Conservation (phyloP, 2,797 vertebrate genomes). For the Salarias fasciatus region DNA sequence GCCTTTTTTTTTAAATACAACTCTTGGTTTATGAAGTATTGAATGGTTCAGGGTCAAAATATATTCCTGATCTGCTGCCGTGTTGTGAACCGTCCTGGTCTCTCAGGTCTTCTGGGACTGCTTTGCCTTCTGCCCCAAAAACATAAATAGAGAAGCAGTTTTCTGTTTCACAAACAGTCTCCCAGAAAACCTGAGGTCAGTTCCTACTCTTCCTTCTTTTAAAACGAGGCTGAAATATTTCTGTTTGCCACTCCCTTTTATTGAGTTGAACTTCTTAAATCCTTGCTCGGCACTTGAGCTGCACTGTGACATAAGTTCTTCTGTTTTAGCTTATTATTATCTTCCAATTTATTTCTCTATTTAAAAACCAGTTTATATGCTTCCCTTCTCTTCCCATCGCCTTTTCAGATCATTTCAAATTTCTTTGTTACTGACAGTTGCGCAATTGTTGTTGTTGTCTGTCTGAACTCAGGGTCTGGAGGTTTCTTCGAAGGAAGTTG, state of each 20-base stretch:
- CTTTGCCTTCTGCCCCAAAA: neutral
- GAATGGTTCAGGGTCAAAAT: slow-evolving; percentile 38
- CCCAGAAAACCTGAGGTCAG: slow-evolving; percentile 66
- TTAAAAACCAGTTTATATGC: slow-evolving; percentile 19
- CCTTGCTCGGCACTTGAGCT: slow-evolving; percentile 42
- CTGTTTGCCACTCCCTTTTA: slow-evolving; percentile 50
- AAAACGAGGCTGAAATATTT: slow-evolving; percentile 46
- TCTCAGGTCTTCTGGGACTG: slow-evolving; percentile 65
- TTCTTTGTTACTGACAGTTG: neutral
- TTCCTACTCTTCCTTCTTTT: slow-evolving; percentile 52
- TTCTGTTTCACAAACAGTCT: slow-evolving; percentile 26
- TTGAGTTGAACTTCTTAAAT: slow-evolving; percentile 43
- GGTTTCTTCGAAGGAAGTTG: slow-evolving; percentile 84
- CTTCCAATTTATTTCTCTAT: slow-evolving; percentile 30
- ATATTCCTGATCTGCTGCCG: slow-evolving; percentile 46
- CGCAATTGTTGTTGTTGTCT: slow-evolving; percentile 25
- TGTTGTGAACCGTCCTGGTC: slow-evolving; percentile 38
- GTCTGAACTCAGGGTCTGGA: slow-evolving; percentile 80
- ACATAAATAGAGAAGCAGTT: slow-evolving; percentile 6
- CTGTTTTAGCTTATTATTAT: slow-evolving; percentile 31
- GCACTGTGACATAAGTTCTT: slow-evolving; percentile 39
- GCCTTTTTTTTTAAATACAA: slow-evolving; percentile 21
- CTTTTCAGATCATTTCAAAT: no score
- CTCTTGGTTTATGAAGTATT: slow-evolving; percentile 45
- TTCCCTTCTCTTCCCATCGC: slow-evolving; percentile 33